Conservation (phyloP, 2,797 vertebrate genomes). For the Coregonus ussuriensis region DNA sequence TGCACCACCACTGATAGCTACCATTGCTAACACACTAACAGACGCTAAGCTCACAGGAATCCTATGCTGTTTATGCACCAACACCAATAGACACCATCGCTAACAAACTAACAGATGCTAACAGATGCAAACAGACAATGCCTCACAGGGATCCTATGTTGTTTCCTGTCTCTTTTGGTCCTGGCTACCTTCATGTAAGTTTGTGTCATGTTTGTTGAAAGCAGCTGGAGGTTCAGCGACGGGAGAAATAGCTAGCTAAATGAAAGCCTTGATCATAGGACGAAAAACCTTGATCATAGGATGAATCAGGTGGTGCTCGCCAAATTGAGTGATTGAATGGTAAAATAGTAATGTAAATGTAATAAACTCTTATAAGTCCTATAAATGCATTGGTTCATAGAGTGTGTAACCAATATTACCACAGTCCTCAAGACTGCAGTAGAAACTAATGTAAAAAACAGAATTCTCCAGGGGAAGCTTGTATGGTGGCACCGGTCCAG, state of each 20-base stretch:
- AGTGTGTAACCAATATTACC: constrained; percentile 50
- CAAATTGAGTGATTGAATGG: not conserved
- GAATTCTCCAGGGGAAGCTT: constrained; percentile 54
- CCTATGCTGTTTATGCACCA: too few relatives aligned
- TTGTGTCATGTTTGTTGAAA: not conserved
- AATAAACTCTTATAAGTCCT: not conserved
- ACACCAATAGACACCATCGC: too few relatives aligned
- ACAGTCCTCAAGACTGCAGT: not conserved
- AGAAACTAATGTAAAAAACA: constrained; percentile 45
- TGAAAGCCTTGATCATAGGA: not conserved
- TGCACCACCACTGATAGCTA: constrained; percentile 24
- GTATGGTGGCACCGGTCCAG: constrained; percentile 60
- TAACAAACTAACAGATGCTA: not conserved
- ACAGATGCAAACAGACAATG: not conserved
- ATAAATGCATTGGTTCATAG: not conserved
- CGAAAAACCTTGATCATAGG: too few relatives aligned
- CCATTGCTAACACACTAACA: constrained; percentile 12
- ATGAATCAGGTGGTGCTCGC: not conserved
- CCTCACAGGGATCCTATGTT: not conserved
- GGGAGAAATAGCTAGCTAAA: not conserved
- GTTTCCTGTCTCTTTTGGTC: not conserved
- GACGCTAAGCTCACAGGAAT: too few relatives aligned
- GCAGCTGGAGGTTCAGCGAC: not conserved
- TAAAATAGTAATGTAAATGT: not conserved
- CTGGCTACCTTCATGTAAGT: not conserved